Evolutionary conservation across 2,113 vertebrate genomes (phyloP), one percentile per base, ranked within the genome.

Genomic region (Cottus gobio): DNA sequence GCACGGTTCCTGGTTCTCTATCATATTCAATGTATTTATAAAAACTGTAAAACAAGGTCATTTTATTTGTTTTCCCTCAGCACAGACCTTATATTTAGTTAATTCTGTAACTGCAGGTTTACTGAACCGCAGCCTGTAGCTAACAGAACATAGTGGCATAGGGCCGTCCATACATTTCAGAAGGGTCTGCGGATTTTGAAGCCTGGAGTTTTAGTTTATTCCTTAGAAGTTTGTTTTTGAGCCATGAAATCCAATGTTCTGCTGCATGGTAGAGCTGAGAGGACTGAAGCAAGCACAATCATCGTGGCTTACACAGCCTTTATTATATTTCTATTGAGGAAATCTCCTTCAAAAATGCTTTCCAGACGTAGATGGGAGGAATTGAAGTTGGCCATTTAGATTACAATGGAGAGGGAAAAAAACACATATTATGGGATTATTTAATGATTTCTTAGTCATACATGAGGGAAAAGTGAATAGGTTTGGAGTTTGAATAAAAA

Each of bases 161-260:
- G 24, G 12, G 48, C 22, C 1, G 22, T 3, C 50, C 37, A 48
- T 48, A 12, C 1, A 36, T 16, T 34, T 57, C 15, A 58, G 30
- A 37, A 48, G 39, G 46, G 34, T 44, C 3, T 13, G 7, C 44
- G 58, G 24, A 73, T 74, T n/a, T 31, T 71, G 16, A 57, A 46
- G 72, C 42, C 12, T 46, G 37, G 63, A 18, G 13, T 54, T 71
- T 44, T 34, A 60, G 34, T 65, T 56, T 65, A 50, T 71, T 62
- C 44, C 56, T 30, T 30, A 46, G 37, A 61, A 44, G 54, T 64
- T 71, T 79, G 60, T 65, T 67, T 67, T 67, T 67, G 30, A 73
- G 54, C 70, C 71, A 24, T 73, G 69, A 68, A 73, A 83, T 83
- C 56, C 5, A 62, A 39, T 65, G 39, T 56, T 79, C 36, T 71